Base-by-base conservation (phyloP, 2,888 invertebrate genomes). In the Agriopis marginaria region DNA sequence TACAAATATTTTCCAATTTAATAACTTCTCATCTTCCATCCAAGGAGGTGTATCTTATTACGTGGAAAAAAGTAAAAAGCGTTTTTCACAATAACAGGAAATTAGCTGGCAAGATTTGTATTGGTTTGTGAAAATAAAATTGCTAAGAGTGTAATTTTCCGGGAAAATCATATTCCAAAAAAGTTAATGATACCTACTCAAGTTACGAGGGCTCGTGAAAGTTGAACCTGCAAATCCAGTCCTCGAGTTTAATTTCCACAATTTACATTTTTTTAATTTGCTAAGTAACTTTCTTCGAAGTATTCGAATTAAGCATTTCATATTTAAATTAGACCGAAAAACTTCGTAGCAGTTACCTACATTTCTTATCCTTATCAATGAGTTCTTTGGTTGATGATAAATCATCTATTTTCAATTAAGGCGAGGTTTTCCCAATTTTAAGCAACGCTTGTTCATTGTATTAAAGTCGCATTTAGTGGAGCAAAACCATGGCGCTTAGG, bases 211-310 rank as follows among this genome's bases (percentile, higher is more conserved):
- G 54, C 40, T 45, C 23, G 59, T 63, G 68, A 68, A 68, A 63
- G 68, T 63, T 63, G 53, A 59, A 68, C 59, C 55, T 50, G 63
- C 44, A 40, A 58, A 44, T 55, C 51, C 50, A 60, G 54, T 49
- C 32, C 50, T 14, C 47, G 32, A 14, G 42, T 56, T 44, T 63
- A 67, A 67, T 61, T 66, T 54, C 55, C 14, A 61, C 49, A 59
- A 61, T 60, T 68, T 49, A 50, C 49, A 61, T 67, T 62, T 64
- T 66, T 61, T 49, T 55, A 53, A n/a, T 47, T 58, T 70, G 23
- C 58, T 23, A 45, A 44, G 49, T 51, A 50, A 39, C 62, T 51
- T 70, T 66, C 65, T 44, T 54, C 14, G 42, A 42, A 55, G 42
- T 56, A 42, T 56, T 17, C 42, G 10, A 53, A 53, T 50, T 49